Conservation (phyloP, 2,797 vertebrate species). For the Arrhamphus sclerolepis region DNA sequence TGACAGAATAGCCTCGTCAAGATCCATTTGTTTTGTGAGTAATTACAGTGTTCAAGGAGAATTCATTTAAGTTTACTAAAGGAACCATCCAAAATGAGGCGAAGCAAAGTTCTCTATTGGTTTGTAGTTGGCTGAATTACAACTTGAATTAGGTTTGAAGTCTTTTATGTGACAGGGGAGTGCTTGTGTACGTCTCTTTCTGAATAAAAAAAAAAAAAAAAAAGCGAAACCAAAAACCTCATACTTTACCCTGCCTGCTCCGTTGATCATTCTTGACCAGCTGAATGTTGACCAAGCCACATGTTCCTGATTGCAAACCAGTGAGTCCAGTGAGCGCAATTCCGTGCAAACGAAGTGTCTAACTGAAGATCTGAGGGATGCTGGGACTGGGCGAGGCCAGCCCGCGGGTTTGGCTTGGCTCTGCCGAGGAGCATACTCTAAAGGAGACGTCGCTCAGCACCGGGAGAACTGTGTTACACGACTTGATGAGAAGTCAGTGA, state of each 20-base stretch:
- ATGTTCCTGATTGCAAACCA: slow-evolving; percentile 48
- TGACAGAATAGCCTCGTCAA: no score
- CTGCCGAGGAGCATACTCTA: neutral
- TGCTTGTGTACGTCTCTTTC: neutral
- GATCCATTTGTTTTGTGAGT: no score
- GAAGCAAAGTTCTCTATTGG: no score
- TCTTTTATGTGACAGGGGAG: neutral
- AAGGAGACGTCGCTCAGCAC: slow-evolving; percentile 47
- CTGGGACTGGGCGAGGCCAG: slow-evolving; percentile 41
- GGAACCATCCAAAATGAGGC: no score
- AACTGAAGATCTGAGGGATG: slow-evolving; percentile 26
- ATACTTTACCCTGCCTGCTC: slow-evolving; percentile 12
- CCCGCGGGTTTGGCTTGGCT: slow-evolving; percentile 41
- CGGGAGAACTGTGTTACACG: slow-evolving; percentile 27
- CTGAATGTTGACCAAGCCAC: slow-evolving; percentile 20
- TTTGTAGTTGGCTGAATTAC: no score
- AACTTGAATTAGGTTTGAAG: no score
- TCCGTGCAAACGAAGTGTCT: slow-evolving; percentile 63
- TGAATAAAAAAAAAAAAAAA: neutral
- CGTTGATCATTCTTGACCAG: slow-evolving; percentile 16
- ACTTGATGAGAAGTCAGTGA: slow-evolving; percentile 40
- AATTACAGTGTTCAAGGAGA: no score
- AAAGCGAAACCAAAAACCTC: no score
- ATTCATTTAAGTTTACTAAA: no score
- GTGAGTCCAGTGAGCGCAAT: slow-evolving; percentile 13